Percentiles rank a stretch among this genome's conserved stretches.
Evolutionary conservation across 35 echinoderm and acorn worm species (phyloP).

Genomic region (Ptychodera flava): DNA sequence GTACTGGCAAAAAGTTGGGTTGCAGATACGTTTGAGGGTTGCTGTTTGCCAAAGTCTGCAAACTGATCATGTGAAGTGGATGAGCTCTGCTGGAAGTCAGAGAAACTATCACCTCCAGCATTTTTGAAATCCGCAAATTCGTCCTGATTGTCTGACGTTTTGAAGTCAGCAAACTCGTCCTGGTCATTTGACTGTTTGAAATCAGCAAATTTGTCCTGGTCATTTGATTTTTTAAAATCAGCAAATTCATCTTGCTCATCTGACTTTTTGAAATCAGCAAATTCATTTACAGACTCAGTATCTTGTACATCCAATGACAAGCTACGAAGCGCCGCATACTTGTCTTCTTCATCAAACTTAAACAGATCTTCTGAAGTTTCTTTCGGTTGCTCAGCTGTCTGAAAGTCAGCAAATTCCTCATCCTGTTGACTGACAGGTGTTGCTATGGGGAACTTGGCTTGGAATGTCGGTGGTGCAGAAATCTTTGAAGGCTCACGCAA

Average conservation of each 20-base stretch:
- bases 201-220: background rate
- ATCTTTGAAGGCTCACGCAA: background rate
- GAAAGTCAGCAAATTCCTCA: conserved; percentile 41
- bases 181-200: too few relatives aligned
- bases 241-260: background rate
- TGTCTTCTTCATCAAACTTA: conserved; percentile 14
- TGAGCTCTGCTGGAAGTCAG: background rate
- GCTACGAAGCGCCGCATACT: conserved; percentile 38
- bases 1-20: too few relatives aligned
- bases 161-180: background rate
- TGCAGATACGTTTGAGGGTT: too few relatives aligned
- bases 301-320: background rate
- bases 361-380: background rate
- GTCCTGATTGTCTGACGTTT: background rate
- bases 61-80: background rate
- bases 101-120: background rate
- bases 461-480: background rate
- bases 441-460: background rate
- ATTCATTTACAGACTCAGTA: background rate
- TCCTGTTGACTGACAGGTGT: conserved; percentile 14
- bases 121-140: conserved; percentile 44
- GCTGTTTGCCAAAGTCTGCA: background rate
- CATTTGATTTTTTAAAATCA: background rate
- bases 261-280: background rate
- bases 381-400: background rate